phyloP scores from a whole-genome alignment of 2,113 vertebrate genomes.

The Melanotaenia duboulayi region DNA sequence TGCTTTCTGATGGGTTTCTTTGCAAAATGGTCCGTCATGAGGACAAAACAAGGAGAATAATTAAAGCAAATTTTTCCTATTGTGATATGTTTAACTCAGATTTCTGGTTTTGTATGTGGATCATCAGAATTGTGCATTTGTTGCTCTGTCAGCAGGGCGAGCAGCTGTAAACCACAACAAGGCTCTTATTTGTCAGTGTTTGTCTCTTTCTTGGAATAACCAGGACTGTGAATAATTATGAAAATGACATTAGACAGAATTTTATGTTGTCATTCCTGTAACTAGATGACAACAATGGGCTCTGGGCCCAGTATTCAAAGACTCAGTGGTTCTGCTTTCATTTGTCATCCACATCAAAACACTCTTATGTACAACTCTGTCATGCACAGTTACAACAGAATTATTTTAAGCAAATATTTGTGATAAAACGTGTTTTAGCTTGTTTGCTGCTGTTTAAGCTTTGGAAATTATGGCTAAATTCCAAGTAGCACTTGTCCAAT shows the following conservation, averaged over 20 bases:
- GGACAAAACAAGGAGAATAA: conserved; percentile 39
- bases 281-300: conserved; percentile 55
- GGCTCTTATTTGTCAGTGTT: conserved; percentile 16
- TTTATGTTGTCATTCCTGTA: conserved; percentile 30
- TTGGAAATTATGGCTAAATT: conserved; percentile 33
- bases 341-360: conserved; percentile 30
- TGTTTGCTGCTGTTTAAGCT: conserved; percentile 3
- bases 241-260: conserved; percentile 41
- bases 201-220: conserved; percentile 12
- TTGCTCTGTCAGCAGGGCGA: conserved; percentile 9
- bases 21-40: conserved; percentile 53
- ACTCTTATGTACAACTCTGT: conserved; percentile 40
- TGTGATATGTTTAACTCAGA: conserved; percentile 3
- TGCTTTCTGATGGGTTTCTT: conserved; percentile 44
- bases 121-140: conserved; percentile 18
- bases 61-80: not conserved
- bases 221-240: conserved; percentile 27
- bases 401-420: conserved; percentile 30
- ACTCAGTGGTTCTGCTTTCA: conserved; percentile 16
- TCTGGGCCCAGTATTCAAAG: conserved; percentile 19
- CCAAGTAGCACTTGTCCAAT: conserved; percentile 51
- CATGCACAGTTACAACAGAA: conserved; percentile 30
- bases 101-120: conserved; percentile 3
- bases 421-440: conserved; percentile 22
- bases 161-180: conserved; percentile 13